Base-by-base conservation (phyloP, 2,888 invertebrate genomes). In the Bursaphelenchus okinawaensis region DNA sequence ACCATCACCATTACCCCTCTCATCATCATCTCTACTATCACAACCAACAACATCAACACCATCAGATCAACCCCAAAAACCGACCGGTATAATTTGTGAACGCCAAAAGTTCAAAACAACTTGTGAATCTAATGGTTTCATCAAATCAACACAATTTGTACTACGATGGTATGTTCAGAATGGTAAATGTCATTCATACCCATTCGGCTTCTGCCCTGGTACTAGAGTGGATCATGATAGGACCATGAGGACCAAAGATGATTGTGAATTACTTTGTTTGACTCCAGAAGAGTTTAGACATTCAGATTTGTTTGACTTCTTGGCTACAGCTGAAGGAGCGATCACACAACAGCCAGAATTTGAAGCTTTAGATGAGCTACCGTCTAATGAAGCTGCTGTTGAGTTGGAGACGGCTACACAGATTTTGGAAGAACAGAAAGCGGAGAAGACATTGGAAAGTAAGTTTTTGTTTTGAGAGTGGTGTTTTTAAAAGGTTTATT, bases 121-220 rank as follows among this genome's bases (percentile, higher is more conserved):
- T 19, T 54, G 26, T 4, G 40, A 40, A 40, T 12, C n/a, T 12
- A 23, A 6, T 1, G 4, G 54, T 12, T 54, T 24, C 54, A 19
- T 54, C 27, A 54, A 54, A 19, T 54, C 57, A 12, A 22, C 57
- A 23, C 29, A 26, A 4, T 20, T 26, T 6, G 27, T 56, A 16
- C 28, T 70, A 8, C 52, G 69, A 1, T 69, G 69, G 69, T 63
- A 52, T 28, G 59, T 50, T 3, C 72, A 70, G 52, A 55, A 63
- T 28, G 69, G 69, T 20, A 62, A 54, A 26, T 69, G 69, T 57
- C 29, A 54, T 20, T 51, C 69, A 1, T 70, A 70, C 20, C 65
- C 66, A 8, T 24, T 23, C 29, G 73, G 73, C 7, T 73, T 55
- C 52, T 67, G 66, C 52, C 60, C 52, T n/a, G 66, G 66, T 24